Evolutionary conservation across 2,797 vertebrate species (phyloP), one percentile per base, ranked within the genome.

Genomic region (Odontamblyopus lacepedii): DNA sequence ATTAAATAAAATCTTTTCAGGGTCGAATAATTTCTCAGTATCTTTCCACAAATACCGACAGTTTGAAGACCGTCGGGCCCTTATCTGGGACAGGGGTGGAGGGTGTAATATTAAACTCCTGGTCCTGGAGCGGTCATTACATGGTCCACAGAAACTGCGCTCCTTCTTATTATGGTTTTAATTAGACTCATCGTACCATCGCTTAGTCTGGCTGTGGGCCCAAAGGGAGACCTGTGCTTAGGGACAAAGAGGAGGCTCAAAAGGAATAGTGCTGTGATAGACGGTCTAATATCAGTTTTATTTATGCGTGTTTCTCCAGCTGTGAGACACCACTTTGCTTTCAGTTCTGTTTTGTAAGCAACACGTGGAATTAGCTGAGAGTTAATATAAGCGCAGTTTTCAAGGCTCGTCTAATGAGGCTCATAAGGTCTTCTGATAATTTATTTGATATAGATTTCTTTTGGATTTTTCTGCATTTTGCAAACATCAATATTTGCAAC

Each of bases 141-240:
- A 70, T 61, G 44, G 59, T 41, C 56, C 67, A 59, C 55, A 60
- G 55, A 60, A 63, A 59, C 19, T 16, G 19, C 30, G 23, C 67
- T 35, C 30, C 3, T 23, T 30, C 15, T 69, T 59, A 69, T 59
- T 41, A 27, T 27, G 23, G 6, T 59, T 69, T 44, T 69, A 59
- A 59, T 69, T 59, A 69, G 35, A 59, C n/a, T 69, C 55, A 69
- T 59, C 64, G 51, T 74, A 53, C 63, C 74, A 66, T 61, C 50
- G 29, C 23, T 69, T 69, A 69, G 65, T 68, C 51, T 69, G 56
- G 27, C 44, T 60, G 26, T 26, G 3, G 8, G 56, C 67, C 51
- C n/a, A 15, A 27, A 69, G 32, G 41, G 15, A 69, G 26, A 55
- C 64, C 27, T 67, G 30, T 9, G 27, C 57, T 67, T 30, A 51